Evolutionary conservation across 2,888 invertebrate genomes (phyloP).

Genomic region (Spilarctia lutea): DNA sequence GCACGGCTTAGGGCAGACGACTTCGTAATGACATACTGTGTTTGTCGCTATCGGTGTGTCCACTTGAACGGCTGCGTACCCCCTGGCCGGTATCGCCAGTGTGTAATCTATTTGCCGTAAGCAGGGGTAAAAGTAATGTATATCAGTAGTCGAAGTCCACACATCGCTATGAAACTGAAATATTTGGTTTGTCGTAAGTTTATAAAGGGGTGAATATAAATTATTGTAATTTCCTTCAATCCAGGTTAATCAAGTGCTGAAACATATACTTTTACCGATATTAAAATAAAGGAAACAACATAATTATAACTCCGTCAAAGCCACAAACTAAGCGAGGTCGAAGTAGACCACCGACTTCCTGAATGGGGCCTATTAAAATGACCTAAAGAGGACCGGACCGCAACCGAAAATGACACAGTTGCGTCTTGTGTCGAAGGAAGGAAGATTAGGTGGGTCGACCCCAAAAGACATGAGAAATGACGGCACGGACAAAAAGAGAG

Average conservation of each 20-base stretch:
- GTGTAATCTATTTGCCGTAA: slow-evolving; percentile 50
- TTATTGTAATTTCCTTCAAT: neutral
- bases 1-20: slow-evolving; percentile 53
- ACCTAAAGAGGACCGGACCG: too few species aligned
- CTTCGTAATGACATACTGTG: slow-evolving; percentile 40
- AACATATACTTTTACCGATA: neutral
- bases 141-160: slow-evolving; percentile 78
- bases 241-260: neutral
- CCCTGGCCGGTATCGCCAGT: slow-evolving; percentile 33
- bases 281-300: too few species aligned
- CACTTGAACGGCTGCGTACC: slow-evolving; percentile 59
- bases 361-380: too few species aligned
- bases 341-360: too few species aligned
- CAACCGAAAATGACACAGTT: too few species aligned
- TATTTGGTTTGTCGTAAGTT: slow-evolving; percentile 3
- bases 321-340: too few species aligned
- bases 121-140: slow-evolving; percentile 72
- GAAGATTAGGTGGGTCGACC: too few species aligned
- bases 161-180: slow-evolving; percentile 78
- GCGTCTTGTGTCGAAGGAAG: too few species aligned
- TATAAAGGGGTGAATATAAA: neutral
- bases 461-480: too few species aligned
- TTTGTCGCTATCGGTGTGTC: slow-evolving; percentile 47
- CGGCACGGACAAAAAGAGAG: too few species aligned
- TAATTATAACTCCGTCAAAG: too few species aligned